phyloP scores from a whole-genome alignment of 2,113 vertebrate species.

The Lasiurus borealis region DNA sequence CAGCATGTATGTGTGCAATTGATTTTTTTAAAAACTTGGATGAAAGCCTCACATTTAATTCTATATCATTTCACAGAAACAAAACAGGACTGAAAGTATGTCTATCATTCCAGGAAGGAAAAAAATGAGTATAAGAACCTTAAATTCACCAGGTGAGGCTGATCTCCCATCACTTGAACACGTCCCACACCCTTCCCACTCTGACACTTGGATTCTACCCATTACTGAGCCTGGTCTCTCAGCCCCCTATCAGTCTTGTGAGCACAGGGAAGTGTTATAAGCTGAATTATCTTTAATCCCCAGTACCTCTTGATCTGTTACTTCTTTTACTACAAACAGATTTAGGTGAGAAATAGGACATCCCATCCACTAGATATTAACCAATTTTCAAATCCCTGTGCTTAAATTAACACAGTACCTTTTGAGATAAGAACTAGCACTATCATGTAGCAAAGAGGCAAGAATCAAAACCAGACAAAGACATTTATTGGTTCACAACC shows the following conservation, averaged over 20 bases:
- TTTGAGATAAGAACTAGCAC: background rate
- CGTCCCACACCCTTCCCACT: background rate
- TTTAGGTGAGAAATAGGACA: background rate
- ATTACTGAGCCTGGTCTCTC: background rate
- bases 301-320: background rate
- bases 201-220: background rate
- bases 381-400: background rate
- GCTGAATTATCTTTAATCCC: background rate
- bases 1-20: background rate
- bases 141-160: background rate
- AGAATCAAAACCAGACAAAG: background rate
- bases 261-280: background rate
- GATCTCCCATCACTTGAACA: background rate
- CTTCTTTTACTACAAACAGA: background rate
- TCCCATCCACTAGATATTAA: background rate
- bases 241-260: background rate
- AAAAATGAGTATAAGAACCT: background rate
- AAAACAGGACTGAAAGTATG: background rate
- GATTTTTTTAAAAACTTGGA: background rate
- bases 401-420: background rate
- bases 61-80: constrained; percentile 16
- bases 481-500: background rate
- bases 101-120: background rate
- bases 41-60: background rate
- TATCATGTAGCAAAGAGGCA: background rate